phyloP scores from a whole-genome alignment of 1,140 invertebrate genomes.

The Adelges cooleyi region DNA sequence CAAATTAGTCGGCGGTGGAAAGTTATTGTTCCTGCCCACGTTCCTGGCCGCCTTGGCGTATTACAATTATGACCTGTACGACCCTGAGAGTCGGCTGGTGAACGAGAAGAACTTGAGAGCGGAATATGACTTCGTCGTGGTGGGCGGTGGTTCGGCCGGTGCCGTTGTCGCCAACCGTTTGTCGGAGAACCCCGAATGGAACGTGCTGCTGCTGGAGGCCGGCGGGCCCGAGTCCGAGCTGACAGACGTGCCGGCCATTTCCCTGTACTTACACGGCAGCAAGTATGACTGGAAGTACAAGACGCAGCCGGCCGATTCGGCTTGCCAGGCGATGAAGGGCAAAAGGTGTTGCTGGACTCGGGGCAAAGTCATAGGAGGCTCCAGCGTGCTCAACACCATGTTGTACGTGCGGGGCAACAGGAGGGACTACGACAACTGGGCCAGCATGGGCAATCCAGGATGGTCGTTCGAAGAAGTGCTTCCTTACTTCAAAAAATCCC shows the following conservation, averaged over 20 bases:
- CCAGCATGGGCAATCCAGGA: constrained; percentile 67
- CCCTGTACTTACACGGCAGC: constrained; percentile 76
- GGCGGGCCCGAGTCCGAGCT: constrained; percentile 75
- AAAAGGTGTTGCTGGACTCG: constrained; percentile 70
- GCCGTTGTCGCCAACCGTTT: constrained; percentile 73
- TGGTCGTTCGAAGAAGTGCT: constrained; percentile 82
- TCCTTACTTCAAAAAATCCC: constrained; percentile 76
- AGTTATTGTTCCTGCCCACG: constrained; percentile 61
- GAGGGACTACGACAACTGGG: constrained; percentile 83
- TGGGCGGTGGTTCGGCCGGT: constrained; percentile 78
- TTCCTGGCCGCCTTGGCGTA: constrained; percentile 67
- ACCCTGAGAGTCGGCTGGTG: constrained; percentile 65
- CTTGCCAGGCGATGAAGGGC: constrained; percentile 73
- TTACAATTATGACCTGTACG: constrained; percentile 73
- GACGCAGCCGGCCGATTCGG: constrained; percentile 70
- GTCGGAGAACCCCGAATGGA: constrained; percentile 64
- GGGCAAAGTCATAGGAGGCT: constrained; percentile 61
- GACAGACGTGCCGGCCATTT: constrained; percentile 68
- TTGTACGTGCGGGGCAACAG: constrained; percentile 84
- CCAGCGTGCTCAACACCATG: constrained; percentile 77
- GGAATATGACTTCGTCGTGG: constrained; percentile 67
- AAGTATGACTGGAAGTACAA: constrained; percentile 87
- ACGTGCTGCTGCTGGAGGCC: constrained; percentile 71
- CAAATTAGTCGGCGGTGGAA: constrained; percentile 52
- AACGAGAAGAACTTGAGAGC: constrained; percentile 50